Conservation (phyloP, 2,113 vertebrate genomes). For the Plectropomus leopardus region DNA sequence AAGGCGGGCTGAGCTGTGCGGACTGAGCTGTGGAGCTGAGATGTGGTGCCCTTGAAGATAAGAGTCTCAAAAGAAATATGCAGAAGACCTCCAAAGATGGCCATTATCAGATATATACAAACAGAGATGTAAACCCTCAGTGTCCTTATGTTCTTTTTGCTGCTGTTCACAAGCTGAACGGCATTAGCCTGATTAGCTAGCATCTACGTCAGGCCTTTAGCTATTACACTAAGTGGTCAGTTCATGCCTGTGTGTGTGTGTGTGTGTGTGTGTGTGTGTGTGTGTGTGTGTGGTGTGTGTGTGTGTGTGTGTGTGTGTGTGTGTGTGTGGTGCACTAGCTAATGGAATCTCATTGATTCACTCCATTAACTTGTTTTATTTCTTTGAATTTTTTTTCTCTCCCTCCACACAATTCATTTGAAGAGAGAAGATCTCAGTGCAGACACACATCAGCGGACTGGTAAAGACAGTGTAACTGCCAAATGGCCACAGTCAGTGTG, state of each 20-base stretch:
- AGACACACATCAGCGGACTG: conserved; percentile 48
- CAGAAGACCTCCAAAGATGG: not conserved
- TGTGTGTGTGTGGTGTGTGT: conserved; percentile 15
- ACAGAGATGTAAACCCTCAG: conserved; percentile 28
- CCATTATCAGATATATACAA: conserved; percentile 8
- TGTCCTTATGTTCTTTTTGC: conserved; percentile 22
- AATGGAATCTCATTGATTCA: conserved; percentile 76
- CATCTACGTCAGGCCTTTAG: conserved; percentile 42
- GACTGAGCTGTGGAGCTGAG: not conserved
- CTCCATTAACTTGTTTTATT: conserved; percentile 72
- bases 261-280: conserved; percentile 31
- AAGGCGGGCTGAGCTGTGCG: not conserved
- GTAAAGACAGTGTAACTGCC: conserved; percentile 50
- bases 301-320: not conserved
- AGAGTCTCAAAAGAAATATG: conserved; percentile 11
- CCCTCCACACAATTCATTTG: conserved; percentile 66
- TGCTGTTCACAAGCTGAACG: conserved; percentile 29
- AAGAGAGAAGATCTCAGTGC: conserved; percentile 51
- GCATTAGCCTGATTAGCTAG: conserved; percentile 66
- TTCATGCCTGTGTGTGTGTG: conserved; percentile 7
- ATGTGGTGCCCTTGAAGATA: not conserved
- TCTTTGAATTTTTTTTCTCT: conserved; percentile 43
- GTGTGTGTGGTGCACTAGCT: conserved; percentile 30
- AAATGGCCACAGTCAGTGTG: conserved; percentile 52
- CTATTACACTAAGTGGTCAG: conserved; percentile 66